Conservation (phyloP, 2,113 vertebrate species). For the Leptocoma aspasia region DNA sequence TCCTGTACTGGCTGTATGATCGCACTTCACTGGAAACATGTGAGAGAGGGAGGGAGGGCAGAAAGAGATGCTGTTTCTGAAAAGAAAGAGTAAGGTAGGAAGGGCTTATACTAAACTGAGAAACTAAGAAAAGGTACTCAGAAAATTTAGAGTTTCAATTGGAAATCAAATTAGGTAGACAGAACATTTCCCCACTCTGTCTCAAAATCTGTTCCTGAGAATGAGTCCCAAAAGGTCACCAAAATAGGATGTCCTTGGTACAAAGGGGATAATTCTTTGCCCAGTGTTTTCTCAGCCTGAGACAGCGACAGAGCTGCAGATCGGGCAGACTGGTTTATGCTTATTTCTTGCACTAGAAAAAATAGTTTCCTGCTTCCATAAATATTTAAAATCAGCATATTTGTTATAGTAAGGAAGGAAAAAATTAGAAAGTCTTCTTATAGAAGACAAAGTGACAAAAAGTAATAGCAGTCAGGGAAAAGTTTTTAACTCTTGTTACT, state of each 20-base stretch:
- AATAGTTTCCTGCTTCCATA: neutral
- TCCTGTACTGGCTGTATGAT: neutral
- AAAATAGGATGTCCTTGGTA: neutral
- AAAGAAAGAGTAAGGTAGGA: neutral
- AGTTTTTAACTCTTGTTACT: neutral
- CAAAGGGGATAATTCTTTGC: neutral
- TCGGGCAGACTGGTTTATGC: neutral
- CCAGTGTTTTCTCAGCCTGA: neutral
- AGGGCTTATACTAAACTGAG: neutral
- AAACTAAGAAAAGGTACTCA: neutral
- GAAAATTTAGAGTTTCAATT: neutral
- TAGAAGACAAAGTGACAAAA: neutral
- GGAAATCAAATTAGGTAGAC: neutral
- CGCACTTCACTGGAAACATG: neutral
- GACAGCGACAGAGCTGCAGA: neutral
- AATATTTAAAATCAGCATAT: neutral
- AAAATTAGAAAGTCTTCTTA: neutral
- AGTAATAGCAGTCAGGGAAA: neutral
- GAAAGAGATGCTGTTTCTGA: neutral
- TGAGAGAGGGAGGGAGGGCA: too few relatives aligned
- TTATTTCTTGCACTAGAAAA: neutral
- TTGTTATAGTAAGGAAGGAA: neutral
- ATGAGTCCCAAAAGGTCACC: neutral
- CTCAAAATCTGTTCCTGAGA: neutral
- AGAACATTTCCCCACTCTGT: fast-evolving